Conservation (phyloP, 2,113 vertebrate genomes). For the Uria lomvia region DNA sequence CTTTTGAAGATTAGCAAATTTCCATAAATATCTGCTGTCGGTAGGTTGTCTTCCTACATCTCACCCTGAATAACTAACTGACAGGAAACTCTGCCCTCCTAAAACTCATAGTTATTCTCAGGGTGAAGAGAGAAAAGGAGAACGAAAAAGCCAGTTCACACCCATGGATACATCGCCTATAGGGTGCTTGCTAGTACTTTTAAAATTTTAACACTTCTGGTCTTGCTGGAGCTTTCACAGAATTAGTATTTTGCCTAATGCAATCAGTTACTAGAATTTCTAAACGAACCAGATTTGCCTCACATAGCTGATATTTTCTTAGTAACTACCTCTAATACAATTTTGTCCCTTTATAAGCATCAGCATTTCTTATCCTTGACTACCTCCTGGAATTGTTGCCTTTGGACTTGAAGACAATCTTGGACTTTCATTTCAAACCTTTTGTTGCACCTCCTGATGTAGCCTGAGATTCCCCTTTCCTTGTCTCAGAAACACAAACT, state of each 20-base stretch:
- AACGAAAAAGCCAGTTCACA: background rate
- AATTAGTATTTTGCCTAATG: background rate
- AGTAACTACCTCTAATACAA: background rate
- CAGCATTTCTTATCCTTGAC: background rate
- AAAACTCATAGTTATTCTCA: background rate
- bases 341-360: background rate
- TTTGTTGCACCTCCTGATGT: background rate
- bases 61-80: background rate
- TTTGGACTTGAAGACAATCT: background rate
- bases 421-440: background rate
- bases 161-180: background rate
- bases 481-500: background rate
- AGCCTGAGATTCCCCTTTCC: background rate
- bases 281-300: background rate
- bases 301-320: background rate
- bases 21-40: background rate
- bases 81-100: conserved; percentile 13
- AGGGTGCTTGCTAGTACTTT: background rate
- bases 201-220: background rate
- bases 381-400: background rate
- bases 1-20: background rate
- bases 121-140: background rate
- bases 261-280: background rate
- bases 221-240: background rate
- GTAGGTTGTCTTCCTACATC: background rate